A percentile compares a stretch with the other conserved stretches of the same genome.
Conservation (phyloP, 2,797 vertebrate genomes). For the Poliocrania exsul region DNA sequence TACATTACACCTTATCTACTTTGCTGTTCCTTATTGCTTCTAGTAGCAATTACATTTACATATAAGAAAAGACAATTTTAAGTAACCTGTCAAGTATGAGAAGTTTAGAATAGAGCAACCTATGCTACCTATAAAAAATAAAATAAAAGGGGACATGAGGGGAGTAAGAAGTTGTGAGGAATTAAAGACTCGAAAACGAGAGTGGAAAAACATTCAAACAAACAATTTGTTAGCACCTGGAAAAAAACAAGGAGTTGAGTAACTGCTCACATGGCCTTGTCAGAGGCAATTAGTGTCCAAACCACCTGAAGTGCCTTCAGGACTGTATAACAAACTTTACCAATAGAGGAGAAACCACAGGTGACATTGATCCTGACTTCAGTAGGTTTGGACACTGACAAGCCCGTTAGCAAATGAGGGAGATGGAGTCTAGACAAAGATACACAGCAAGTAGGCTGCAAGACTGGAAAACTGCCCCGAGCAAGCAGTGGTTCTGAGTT, state of each 20-base stretch:
- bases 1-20: background rate
- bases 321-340: slow-evolving; percentile 34
- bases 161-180: background rate
- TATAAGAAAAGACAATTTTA: background rate
- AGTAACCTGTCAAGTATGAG: background rate
- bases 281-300: slow-evolving; percentile 27
- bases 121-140: background rate
- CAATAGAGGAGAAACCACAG: slow-evolving; percentile 17
- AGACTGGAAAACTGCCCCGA: background rate
- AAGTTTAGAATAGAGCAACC: background rate
- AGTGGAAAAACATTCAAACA: slow-evolving; percentile 25
- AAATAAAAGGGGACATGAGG: background rate
- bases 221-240: slow-evolving; percentile 28
- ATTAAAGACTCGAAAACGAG: background rate
- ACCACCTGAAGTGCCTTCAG: slow-evolving; percentile 37
- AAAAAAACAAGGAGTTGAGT: slow-evolving; percentile 35
- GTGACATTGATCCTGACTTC: slow-evolving; percentile 21
- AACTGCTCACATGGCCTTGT: slow-evolving; percentile 40
- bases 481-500: background rate
- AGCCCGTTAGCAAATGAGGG: background rate
- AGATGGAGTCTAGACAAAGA: background rate
- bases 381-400: background rate
- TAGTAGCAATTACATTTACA: background rate
- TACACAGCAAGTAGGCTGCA: background rate
- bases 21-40: background rate